phyloP scores from a whole-genome alignment of 2,888 invertebrate species.

The Sepiola atlantica region DNA sequence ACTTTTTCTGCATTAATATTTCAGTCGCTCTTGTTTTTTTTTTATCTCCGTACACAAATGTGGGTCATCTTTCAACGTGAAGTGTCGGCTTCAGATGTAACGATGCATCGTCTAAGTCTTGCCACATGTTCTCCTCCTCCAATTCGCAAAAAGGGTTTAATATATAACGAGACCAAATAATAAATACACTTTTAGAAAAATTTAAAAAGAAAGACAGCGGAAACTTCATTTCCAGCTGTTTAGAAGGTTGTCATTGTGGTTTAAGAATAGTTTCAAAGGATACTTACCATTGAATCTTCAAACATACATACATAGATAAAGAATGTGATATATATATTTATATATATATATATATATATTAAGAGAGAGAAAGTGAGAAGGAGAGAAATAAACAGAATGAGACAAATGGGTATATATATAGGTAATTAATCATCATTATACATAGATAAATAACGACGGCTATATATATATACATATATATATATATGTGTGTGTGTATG shows the following conservation, averaged over 20 bases:
- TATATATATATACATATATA: too few relatives aligned
- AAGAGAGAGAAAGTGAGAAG: too few relatives aligned
- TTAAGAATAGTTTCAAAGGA: not conserved
- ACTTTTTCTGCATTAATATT: not conserved
- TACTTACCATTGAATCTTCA: not conserved
- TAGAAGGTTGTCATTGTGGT: not conserved
- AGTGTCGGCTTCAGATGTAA: not conserved
- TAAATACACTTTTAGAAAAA: not conserved
- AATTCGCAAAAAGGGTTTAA: too few relatives aligned
- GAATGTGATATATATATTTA: too few relatives aligned
- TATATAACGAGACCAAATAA: too few relatives aligned
- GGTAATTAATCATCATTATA: too few relatives aligned
- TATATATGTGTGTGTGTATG: too few relatives aligned
- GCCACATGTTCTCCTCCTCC: not conserved
- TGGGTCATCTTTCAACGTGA: not conserved
- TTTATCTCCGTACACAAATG: not conserved
- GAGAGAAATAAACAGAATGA: too few relatives aligned
- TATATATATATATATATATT: too few relatives aligned
- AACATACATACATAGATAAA: too few relatives aligned
- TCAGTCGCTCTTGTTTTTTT: not conserved
- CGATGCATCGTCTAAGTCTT: not conserved
- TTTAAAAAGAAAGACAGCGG: not conserved
- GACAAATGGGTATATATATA: too few relatives aligned
- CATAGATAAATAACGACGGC: too few relatives aligned
- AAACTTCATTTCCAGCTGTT: not conserved